Percentiles rank a stretch among this genome's conserved stretches.
Conservation (phyloP, 2,888 invertebrate species). For the Cantharis rufa region DNA sequence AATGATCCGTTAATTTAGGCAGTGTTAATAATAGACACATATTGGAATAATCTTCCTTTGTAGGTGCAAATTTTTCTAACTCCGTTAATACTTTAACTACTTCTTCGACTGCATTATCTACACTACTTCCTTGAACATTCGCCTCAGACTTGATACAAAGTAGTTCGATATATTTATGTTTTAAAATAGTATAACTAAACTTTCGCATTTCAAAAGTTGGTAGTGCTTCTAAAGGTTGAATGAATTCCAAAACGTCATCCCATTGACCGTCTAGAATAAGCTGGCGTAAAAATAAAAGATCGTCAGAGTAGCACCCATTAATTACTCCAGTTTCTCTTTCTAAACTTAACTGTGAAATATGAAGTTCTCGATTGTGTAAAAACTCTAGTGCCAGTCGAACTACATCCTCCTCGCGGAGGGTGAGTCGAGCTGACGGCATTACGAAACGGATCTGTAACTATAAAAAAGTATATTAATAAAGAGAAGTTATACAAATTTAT, state of each 20-base stretch:
- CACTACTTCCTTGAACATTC: constrained; percentile 76
- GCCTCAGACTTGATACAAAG: constrained; percentile 94
- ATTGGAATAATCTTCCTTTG: constrained; percentile 93
- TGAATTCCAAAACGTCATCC: constrained; percentile 96
- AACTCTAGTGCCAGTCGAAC: constrained; percentile 84
- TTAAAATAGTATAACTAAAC: constrained; percentile 84
- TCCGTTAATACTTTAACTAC: constrained; percentile 89
- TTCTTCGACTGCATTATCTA: constrained; percentile 92
- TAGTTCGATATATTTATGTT: constrained; percentile 92
- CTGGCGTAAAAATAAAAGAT: constrained; percentile 90
- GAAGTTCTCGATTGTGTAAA: constrained; percentile 85
- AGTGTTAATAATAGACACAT: constrained; percentile 88
- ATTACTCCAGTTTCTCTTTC: constrained; percentile 95
- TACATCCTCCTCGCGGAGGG: constrained; percentile 86
- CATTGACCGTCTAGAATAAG: constrained; percentile 96
- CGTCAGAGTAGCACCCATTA: constrained; percentile 91
- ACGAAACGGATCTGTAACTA: constrained; percentile 57
- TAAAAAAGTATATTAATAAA: constrained; percentile 6
- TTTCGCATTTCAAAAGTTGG: constrained; percentile 82
- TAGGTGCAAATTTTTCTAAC: constrained; percentile 85
- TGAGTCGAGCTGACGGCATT: constrained; percentile 84
- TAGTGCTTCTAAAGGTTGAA: constrained; percentile 85
- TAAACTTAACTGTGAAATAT: constrained; percentile 87
- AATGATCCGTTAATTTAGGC: constrained; percentile 89
- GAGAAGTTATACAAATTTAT: not conserved